Base-by-base conservation (phyloP, 1,140 invertebrate genomes). In the Euwallacea fornicatus region DNA sequence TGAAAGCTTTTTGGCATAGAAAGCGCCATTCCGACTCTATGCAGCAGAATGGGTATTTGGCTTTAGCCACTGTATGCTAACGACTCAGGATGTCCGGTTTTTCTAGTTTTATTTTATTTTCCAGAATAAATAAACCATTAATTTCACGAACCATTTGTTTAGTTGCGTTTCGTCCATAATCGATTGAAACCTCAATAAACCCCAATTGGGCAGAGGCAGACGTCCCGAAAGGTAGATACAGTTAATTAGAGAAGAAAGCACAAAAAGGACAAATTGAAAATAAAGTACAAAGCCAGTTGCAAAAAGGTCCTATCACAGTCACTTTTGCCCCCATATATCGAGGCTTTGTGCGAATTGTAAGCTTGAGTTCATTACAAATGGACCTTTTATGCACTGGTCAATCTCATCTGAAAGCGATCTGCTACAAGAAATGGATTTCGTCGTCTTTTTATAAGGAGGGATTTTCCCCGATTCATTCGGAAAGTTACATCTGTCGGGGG, bases 361-460 rank as follows among this genome's bases (percentile, higher is more conserved):
- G 76, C 75, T 76, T 65, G 70, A 79, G 76, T 79, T 79, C 77
- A 79, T 80, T 80, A 80, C 79, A 80, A 80, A 79, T 80, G 78
- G 77, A 76, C 66, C 78, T 78, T 76, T 80, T 80, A 79, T 80
- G 76, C 76, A 78, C 75, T 75, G 79, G 79, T 80, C 79, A 80
- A 79, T 80, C 79, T 80, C 78, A 77, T 79, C 77, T 76, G 77
- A 78, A 79, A 80, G 76, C 78, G 76, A 80, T 79, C 78, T 75
- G 76, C 75, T 78, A 78, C 75, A 78, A 79, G 79, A 80, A 78
- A 78, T 78, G 78, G 77, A 78, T 78, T 78, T 78, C 69, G 71
- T 78, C 71, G 73, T 75, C 75, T 79, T 79, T 80, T 79, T 76
- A 75, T 75, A 75, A 65, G 55, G 67, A 73, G 76, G 74, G 77